Conservation (phyloP, 2,797 vertebrate genomes). For the Toxotes lorentzi region DNA sequence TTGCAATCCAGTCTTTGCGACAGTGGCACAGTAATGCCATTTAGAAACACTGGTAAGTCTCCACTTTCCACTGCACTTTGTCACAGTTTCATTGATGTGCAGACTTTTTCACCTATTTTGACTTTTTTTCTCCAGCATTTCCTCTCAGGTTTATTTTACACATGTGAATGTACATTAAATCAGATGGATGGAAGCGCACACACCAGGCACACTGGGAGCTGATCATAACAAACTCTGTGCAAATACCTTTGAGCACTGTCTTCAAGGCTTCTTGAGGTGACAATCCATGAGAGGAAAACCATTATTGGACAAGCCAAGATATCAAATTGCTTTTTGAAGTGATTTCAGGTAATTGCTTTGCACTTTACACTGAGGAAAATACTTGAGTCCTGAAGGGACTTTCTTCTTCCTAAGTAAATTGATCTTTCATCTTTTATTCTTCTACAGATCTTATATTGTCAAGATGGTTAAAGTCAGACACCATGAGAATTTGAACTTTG, state of each 20-base stretch:
- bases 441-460: not conserved
- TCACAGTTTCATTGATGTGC: too few species aligned
- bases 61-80: too few species aligned
- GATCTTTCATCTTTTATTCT: not conserved
- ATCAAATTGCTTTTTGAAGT: conserved; percentile 27
- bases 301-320: not conserved
- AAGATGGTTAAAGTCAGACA: conserved; percentile 15
- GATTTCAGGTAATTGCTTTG: conserved; percentile 13
- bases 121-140: too few species aligned
- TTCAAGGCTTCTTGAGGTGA: not conserved
- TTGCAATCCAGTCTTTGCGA: too few species aligned
- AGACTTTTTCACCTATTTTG: too few species aligned
- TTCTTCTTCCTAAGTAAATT: conserved; percentile 6
- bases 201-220: not conserved
- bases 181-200: too few species aligned
- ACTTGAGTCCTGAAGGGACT: not conserved
- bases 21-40: too few species aligned
- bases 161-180: too few species aligned
- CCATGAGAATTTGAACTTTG: conserved; percentile 28
- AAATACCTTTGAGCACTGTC: not conserved
- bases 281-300: not conserved
- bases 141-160: too few species aligned
- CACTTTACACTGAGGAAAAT: conserved; percentile 11
- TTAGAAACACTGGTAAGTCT: too few species aligned
- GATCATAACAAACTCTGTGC: not conserved